Conservation (phyloP, 2,888 invertebrate species). For the Chrysolina haemoptera region DNA sequence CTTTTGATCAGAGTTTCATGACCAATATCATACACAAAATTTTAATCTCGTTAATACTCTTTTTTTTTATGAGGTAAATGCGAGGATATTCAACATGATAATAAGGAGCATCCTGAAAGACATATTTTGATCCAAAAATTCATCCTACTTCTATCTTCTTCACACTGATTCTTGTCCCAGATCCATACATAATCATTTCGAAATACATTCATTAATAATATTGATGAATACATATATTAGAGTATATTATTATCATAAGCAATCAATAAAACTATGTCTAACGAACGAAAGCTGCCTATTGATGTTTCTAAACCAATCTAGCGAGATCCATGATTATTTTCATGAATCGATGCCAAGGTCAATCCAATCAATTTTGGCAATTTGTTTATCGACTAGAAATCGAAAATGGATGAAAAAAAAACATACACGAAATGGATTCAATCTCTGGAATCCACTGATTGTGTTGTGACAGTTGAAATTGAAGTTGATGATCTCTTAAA, state of each 20-base stretch:
- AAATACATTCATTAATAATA: background rate
- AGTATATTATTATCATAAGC: background rate
- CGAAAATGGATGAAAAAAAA: background rate
- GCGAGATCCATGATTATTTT: background rate
- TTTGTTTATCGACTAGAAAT: background rate
- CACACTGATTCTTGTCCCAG: slow-evolving; percentile 2
- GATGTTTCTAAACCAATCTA: slow-evolving; percentile 6
- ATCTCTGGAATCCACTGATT: background rate
- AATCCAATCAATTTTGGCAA: background rate
- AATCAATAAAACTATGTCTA: background rate
- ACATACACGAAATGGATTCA: background rate
- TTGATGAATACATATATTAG: background rate
- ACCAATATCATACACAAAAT: too few species aligned
- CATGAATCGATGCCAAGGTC: background rate
- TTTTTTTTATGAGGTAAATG: too few species aligned
- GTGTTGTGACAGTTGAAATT: too few species aligned
- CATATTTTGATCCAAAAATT: background rate
- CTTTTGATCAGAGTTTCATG: too few species aligned
- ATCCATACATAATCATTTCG: slow-evolving; percentile 5
- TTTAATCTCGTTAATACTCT: too few species aligned
- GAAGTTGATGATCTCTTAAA: too few species aligned
- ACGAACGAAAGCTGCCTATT: background rate
- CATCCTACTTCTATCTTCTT: background rate
- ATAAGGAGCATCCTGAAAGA: too few species aligned
- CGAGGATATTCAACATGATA: too few species aligned